Base-by-base conservation (phyloP, 1,140 invertebrate genomes). In the Acromyrmex heyeri region DNA sequence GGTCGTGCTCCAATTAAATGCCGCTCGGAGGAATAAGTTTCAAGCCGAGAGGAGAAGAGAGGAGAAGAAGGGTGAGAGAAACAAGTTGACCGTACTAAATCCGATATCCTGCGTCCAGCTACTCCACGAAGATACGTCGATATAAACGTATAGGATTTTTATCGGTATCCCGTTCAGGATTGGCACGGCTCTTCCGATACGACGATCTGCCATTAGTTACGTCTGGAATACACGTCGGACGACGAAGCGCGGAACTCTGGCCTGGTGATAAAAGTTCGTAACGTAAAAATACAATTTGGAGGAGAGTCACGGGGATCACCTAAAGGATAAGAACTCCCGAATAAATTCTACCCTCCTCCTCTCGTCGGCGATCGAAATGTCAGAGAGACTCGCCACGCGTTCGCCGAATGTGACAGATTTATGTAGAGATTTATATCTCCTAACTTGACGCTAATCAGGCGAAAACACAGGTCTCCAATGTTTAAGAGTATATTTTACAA, bases 91-190 rank as follows among this genome's bases (percentile, higher is more conserved):
- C 79, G 69, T 83, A 83, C 69, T 75, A 83, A 75, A 83, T 83
- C 79, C 79, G 79, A 83, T 83, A 83, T 75, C 79, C 79, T 38
- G 79, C 79, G 69, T 83, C 69, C 79, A 75, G 79, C 79, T 83
- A 83, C 79, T 83, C 59, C 50, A 82, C 79, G 69, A 27, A 48
- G 79, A 73, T 73, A 83, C 79, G 79, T 83, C 79, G 79, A 83
- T 83, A 83, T 83, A 83, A 83, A 83, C 69, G 79, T 83, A 83
- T 83, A 83, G 69, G 79, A 83, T 83, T 83, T 83, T 83, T 83
- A 83, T 83, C 79, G 79, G 79, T 83, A 83, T 24, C 79, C 79
- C 79, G 79, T 75, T 83, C 69, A 62, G 79, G 79, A 83, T 83
- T 83, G 79, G 79, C 79, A 83, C 79, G 79, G 79, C 30, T 75